These are phyloP conservation scores for Candoia aspera DNA, from an alignment of 2,113 vertebrate species.

Conservation along the genomic window DNA sequence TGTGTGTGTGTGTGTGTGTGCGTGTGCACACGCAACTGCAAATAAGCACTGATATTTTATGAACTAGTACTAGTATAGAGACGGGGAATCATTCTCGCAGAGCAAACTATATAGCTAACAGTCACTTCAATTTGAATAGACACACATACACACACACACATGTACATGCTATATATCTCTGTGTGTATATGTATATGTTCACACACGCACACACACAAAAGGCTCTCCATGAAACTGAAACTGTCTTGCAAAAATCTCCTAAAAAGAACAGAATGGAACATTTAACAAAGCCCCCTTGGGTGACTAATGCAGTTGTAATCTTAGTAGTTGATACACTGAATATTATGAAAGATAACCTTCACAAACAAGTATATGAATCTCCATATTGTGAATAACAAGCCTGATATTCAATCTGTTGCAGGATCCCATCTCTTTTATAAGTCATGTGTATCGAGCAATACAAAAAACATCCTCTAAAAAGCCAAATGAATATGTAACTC, in stretches of 20 bases:
- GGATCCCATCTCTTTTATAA: background rate
- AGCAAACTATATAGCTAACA: background rate
- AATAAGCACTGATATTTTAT: background rate
- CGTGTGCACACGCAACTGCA: too few species aligned
- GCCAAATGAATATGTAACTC: background rate
- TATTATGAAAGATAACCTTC: background rate
- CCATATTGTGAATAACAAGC: background rate
- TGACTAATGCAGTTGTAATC: background rate
- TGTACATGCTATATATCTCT: too few species aligned
- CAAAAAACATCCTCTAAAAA: background rate
- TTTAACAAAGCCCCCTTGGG: background rate
- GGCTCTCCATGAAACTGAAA: background rate
- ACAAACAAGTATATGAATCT: slow-evolving; percentile 3
- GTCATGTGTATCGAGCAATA: background rate
- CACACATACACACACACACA: background rate
- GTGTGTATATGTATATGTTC: background rate
- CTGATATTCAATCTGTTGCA: background rate
- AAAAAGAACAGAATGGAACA: background rate
- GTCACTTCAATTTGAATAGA: background rate
- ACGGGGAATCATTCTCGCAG: background rate
- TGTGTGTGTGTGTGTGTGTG: too few species aligned
- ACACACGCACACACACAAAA: background rate
- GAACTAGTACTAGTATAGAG: background rate
- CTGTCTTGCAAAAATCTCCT: background rate
- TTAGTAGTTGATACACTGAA: background rate